Conservation (phyloP, 30 jellyfish, hydroid and myxozoan genomes). For the Aurelia aurita region DNA sequence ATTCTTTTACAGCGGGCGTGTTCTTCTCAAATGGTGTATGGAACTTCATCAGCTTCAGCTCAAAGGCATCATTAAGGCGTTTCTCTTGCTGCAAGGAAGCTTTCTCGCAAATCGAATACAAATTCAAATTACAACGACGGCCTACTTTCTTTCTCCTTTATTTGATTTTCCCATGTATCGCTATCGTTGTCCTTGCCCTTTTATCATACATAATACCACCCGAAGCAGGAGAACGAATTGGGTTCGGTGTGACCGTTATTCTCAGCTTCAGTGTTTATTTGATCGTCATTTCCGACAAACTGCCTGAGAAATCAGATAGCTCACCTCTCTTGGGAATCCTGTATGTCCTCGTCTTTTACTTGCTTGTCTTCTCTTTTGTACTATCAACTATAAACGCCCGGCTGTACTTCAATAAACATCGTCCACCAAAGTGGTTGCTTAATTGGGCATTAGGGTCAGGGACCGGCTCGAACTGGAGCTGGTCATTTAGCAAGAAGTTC, state of each 20-base stretch:
- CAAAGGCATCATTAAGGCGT: neutral
- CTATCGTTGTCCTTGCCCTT: slow-evolving; percentile 59
- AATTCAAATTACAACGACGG: slow-evolving; percentile 47
- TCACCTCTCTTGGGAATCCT: slow-evolving; percentile 82
- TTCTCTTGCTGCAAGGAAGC: slow-evolving; percentile 68
- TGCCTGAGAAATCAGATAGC: slow-evolving; percentile 89
- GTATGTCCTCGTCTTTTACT: slow-evolving; percentile 62
- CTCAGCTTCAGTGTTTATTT: slow-evolving; percentile 89
- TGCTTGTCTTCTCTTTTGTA: slow-evolving; percentile 57
- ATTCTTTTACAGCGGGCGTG: slow-evolving; percentile 6
- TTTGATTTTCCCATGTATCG: slow-evolving; percentile 78
- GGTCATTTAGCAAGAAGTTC: neutral
- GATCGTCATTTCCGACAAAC: slow-evolving; percentile 80
- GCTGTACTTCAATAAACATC: slow-evolving; percentile 33
- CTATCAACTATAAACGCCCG: slow-evolving; percentile 59
- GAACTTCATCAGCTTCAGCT: slow-evolving; percentile 21
- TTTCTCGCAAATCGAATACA: slow-evolving; percentile 64
- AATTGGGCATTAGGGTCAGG: slow-evolving; percentile 30
- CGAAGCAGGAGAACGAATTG: slow-evolving; percentile 87
- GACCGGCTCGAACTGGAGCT: neutral
- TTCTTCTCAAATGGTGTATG: slow-evolving; percentile 70
- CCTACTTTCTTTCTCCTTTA: slow-evolving; percentile 78
- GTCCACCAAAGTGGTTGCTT: slow-evolving; percentile 69
- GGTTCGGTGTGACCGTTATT: slow-evolving; percentile 88
- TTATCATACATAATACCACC: slow-evolving; percentile 84